Evolutionary conservation across 1,140 invertebrate species (phyloP).

Genomic region (Leucophenga varia): DNA sequence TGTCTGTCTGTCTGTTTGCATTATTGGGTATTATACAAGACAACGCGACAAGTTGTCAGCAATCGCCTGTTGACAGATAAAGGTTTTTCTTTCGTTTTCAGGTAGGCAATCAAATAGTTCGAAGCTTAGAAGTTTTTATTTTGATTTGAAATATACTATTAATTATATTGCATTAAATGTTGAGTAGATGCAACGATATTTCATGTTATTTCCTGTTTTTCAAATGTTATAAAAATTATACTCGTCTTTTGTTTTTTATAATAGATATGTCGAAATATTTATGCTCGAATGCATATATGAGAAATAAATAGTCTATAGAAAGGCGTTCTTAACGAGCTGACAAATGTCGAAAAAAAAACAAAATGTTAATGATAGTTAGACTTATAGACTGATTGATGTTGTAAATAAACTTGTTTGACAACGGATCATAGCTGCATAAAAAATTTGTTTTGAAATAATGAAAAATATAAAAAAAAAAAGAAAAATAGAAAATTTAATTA

Average conservation of each 20-base stretch:
- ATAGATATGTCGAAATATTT: slow-evolving; percentile 32
- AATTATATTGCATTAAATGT: slow-evolving; percentile 22
- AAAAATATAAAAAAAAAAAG: no score
- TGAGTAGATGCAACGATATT: slow-evolving; percentile 1
- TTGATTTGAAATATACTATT: slow-evolving; percentile 14
- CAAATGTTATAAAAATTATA: slow-evolving; percentile 34
- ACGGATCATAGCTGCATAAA: no score
- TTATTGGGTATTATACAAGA: no score
- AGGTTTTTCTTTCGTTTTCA: slow-evolving; percentile 27
- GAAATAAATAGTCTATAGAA: slow-evolving; percentile 19
- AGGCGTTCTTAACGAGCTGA: slow-evolving; percentile 31
- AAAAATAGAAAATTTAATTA: no score
- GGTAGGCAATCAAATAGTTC: slow-evolving; percentile 25
- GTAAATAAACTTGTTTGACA: no score
- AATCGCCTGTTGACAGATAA: slow-evolving; percentile 11
- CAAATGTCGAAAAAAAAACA: slow-evolving; percentile 45
- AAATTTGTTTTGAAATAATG: no score
- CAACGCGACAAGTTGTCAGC: slow-evolving; percentile 11
- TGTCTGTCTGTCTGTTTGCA: no score
- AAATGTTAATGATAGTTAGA: no score
- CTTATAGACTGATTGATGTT: no score
- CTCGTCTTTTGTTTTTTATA: slow-evolving; percentile 14
- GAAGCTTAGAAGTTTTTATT: slow-evolving; percentile 17
- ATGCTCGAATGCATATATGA: slow-evolving; percentile 43
- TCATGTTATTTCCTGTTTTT: slow-evolving; percentile 22